Evolutionary conservation across 2,888 invertebrate genomes (phyloP), one percentile per base, ranked within the genome.

Genomic region (Rhabditoides inermis): DNA sequence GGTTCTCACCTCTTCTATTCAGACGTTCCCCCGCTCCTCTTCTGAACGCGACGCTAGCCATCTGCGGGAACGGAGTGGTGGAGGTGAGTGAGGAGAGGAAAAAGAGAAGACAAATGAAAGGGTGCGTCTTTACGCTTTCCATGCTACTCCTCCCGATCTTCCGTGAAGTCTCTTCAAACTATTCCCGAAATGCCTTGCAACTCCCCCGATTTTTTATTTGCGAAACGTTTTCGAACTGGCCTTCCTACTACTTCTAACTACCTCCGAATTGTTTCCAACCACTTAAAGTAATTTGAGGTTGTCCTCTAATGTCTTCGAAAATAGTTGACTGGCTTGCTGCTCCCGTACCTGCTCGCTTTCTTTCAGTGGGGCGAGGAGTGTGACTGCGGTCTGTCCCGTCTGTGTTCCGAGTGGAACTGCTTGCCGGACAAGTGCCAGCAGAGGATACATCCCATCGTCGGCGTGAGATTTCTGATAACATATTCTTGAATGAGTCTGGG

Each of bases 321-420:
- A 4, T 6, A 1, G 18, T 25, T 46, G 4, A 30, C 15, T 22
- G 2, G 2, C 41, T n/a, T n/a, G 25, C 18, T 4, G 26, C 25
- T 47, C 15, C n/a, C 26, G 37, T 30, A 41, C 2, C 26, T 47
- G 15, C 27, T 4, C 28, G 3, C 26, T 39, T 20, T 39, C 10
- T 12, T n/a, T 39, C 35, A 72, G 53, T 58, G 54, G 15, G 68
- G 63, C 27, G 73, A 73, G 48, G 58, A 70, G 47, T 73, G 73
- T 55, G 73, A 73, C 55, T 73, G 73, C 47, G 73, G 73, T 10
- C 44, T 69, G 42, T 51, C 55, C 15, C 50, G 49, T 26, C 50
- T 58, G 18, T 72, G 70, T 23, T 26, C 46, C 37, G 57, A 58
- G 23, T 57, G 59, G 50, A 72, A 72, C 45, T 72, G 72, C 53